phyloP scores from a whole-genome alignment of 1,140 invertebrate species.

The Brachystomella parvula region DNA sequence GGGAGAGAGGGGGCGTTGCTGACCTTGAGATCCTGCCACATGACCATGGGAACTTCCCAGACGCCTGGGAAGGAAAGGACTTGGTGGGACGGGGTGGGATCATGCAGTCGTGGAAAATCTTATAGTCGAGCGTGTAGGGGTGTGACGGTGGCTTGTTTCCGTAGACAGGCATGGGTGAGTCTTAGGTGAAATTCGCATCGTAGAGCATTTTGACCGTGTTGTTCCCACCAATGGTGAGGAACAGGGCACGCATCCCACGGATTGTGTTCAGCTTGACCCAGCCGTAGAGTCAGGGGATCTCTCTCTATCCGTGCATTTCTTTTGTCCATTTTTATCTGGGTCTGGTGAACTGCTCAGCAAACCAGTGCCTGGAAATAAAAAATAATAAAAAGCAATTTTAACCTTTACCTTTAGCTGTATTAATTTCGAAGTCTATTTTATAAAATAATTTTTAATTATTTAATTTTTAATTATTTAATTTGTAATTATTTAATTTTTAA shows the following conservation, averaged over 20 bases:
- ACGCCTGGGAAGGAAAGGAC: constrained; percentile 78
- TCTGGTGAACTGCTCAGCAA: constrained; percentile 87
- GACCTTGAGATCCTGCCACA: constrained; percentile 85
- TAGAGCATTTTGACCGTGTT: constrained; percentile 94
- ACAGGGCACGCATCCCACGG: constrained; percentile 78
- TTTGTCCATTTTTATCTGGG: constrained; percentile 86
- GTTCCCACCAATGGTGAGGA: constrained; percentile 81
- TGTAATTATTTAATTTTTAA: no score
- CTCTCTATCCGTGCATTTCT: constrained; percentile 79
- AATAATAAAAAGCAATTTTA: no score
- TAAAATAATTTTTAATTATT: no score
- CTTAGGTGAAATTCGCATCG: constrained; percentile 87
- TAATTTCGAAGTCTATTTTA: no score
- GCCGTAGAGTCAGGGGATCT: constrained; percentile 79
- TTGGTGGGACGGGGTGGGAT: constrained; percentile 87
- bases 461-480: no score
- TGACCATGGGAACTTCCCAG: constrained; percentile 93
- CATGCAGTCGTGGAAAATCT: constrained; percentile 87
- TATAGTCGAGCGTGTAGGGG: constrained; percentile 78
- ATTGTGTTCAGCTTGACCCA: constrained; percentile 59
- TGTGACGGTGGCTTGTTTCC: constrained; percentile 83
- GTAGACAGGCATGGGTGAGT: constrained; percentile 85
- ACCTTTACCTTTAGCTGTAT: no score
- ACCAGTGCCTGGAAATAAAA: constrained; percentile 63
- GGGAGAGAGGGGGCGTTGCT: background rate